These are phyloP conservation scores for Trematocara marginatum DNA, from an alignment of 2,113 vertebrate genomes.

Conservation along the genomic window DNA sequence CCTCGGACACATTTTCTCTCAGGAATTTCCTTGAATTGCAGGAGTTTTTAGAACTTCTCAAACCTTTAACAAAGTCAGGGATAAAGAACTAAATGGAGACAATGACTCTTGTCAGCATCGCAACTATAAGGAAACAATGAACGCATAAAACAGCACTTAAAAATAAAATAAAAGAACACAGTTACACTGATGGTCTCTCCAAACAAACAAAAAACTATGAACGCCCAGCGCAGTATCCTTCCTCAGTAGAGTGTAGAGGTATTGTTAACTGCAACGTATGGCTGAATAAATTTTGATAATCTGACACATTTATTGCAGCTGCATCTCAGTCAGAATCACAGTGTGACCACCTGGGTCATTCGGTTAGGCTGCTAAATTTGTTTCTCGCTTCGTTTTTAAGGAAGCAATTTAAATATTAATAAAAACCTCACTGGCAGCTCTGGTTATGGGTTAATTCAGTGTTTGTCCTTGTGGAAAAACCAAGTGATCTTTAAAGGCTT, in stretches of 20 bases:
- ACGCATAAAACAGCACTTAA: neutral
- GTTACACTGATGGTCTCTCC: neutral
- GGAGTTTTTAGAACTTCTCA: neutral
- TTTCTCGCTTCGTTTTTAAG: neutral
- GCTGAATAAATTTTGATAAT: neutral
- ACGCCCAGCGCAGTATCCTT: neutral
- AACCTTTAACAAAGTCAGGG: neutral
- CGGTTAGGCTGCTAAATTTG: neutral
- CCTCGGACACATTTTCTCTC: neutral
- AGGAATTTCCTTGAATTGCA: neutral
- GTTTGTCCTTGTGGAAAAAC: neutral
- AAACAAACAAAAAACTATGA: neutral
- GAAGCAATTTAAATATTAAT: neutral
- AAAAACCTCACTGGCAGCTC: neutral
- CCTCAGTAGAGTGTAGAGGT: rapidly evolving
- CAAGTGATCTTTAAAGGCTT: neutral
- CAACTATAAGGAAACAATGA: neutral
- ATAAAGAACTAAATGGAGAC: neutral
- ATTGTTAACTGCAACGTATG: neutral
- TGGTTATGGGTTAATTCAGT: neutral
- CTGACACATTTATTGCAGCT: neutral
- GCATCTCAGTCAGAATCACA: neutral
- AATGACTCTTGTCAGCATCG: neutral
- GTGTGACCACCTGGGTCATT: neutral
- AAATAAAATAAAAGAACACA: neutral